Conservation (phyloP, 1,140 invertebrate genomes). For the Drosophila kanapiae region DNA sequence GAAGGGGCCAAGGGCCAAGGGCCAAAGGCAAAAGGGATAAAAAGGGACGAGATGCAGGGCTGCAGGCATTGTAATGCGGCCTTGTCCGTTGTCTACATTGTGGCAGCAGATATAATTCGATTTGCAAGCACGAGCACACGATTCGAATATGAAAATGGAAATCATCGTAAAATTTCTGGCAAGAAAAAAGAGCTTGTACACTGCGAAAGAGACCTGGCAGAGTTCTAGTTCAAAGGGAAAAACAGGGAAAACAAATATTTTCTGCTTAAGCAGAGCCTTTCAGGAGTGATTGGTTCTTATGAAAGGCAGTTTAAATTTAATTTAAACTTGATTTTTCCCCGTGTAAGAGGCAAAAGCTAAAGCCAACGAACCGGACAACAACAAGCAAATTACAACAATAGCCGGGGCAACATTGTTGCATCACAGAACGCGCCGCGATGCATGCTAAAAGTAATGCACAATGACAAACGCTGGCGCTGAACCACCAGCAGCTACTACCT, state of each 20-base stretch:
- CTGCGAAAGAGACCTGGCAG: background rate
- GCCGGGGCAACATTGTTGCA: slow-evolving; percentile 71
- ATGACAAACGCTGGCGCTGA: slow-evolving; percentile 66
- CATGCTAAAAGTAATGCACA: slow-evolving; percentile 81
- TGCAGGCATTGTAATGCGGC: slow-evolving; percentile 54
- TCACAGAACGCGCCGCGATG: slow-evolving; percentile 61
- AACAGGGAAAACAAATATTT: background rate
- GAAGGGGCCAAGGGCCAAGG: slow-evolving; percentile 32
- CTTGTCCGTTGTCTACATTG: slow-evolving; percentile 70
- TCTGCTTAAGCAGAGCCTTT: background rate
- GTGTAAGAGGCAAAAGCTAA: slow-evolving; percentile 12
- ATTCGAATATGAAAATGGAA: slow-evolving; percentile 75
- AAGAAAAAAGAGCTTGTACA: slow-evolving; percentile 18
- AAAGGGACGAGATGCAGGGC: slow-evolving; percentile 16
- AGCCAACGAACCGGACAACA: slow-evolving; percentile 66
- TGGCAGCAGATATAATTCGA: slow-evolving; percentile 80
- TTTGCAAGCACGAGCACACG: slow-evolving; percentile 62
- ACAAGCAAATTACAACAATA: slow-evolving; percentile 73
- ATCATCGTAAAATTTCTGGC: slow-evolving; percentile 56
- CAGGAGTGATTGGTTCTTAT: too few species aligned
- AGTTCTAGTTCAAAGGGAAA: background rate
- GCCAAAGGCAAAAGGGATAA: slow-evolving; percentile 13
- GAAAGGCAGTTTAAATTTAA: background rate
- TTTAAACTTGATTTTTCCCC: background rate
- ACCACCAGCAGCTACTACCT: slow-evolving; percentile 17